Conservation (phyloP, 2,113 vertebrate genomes). For the Cettia cetti region DNA sequence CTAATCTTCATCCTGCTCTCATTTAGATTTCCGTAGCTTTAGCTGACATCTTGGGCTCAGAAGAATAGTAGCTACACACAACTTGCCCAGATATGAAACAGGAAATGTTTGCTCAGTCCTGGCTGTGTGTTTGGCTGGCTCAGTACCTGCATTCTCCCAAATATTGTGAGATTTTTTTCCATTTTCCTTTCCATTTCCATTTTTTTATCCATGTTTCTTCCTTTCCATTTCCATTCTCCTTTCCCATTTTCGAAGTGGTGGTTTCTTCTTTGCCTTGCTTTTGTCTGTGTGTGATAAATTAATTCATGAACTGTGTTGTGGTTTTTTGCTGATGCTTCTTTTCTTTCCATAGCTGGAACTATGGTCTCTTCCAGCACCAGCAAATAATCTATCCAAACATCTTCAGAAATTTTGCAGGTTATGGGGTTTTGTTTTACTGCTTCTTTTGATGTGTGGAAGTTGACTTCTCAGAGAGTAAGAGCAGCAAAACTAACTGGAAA, state of each 20-base stretch:
- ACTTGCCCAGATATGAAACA: neutral
- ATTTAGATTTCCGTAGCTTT: neutral
- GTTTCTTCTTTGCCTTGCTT: neutral
- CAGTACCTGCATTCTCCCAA: neutral
- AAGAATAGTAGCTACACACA: neutral
- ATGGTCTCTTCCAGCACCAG: neutral
- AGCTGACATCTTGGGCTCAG: neutral
- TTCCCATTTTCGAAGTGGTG: neutral
- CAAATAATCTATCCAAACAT: neutral
- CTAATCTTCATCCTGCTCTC: neutral
- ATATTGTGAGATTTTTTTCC: neutral
- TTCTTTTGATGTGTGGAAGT: neutral
- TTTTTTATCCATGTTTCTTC: rapidly evolving
- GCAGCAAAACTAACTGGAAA: neutral
- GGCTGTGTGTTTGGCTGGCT: neutral
- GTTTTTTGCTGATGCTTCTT: neutral
- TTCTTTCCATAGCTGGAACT: neutral
- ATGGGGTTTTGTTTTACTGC: neutral
- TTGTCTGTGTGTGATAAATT: neutral
- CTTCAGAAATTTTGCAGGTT: neutral
- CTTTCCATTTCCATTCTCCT: neutral
- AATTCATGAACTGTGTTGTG: neutral
- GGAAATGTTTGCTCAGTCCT: neutral
- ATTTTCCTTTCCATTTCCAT: neutral
- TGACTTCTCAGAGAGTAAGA: neutral